A percentile compares a stretch with the other conserved stretches of the same genome.
Conservation (phyloP, 2,113 vertebrate genomes). For the Leptobrachium ailaonicum region DNA sequence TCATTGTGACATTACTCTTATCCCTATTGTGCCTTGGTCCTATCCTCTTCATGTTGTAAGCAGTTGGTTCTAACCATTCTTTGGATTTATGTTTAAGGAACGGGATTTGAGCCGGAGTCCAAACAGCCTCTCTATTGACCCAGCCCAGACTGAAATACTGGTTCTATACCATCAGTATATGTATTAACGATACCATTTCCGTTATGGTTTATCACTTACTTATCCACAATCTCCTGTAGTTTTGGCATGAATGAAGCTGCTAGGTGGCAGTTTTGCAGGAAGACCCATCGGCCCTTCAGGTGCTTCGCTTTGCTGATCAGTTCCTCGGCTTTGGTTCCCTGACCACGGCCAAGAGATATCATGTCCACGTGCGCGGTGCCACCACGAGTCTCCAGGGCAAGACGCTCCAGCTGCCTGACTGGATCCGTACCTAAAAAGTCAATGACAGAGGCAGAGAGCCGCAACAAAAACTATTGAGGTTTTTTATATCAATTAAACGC, state of each 20-base stretch:
- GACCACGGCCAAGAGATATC: slow-evolving; percentile 62
- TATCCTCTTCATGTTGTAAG: too few relatives aligned
- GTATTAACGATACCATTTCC: not conserved
- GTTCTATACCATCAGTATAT: too few relatives aligned
- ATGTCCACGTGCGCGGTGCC: slow-evolving; percentile 53
- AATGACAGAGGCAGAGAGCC: not conserved
- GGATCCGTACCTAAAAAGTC: slow-evolving; percentile 55
- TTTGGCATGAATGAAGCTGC: slow-evolving; percentile 61
- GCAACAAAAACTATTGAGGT: not conserved
- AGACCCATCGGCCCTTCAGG: slow-evolving; percentile 57
- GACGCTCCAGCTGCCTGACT: slow-evolving; percentile 51
- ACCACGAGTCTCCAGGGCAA: slow-evolving; percentile 60
- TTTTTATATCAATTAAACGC: too few relatives aligned
- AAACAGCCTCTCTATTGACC: too few relatives aligned
- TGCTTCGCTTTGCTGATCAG: slow-evolving; percentile 53
- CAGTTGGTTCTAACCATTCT: too few relatives aligned
- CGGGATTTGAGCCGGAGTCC: too few relatives aligned
- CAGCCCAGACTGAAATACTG: too few relatives aligned
- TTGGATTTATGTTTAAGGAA: too few relatives aligned
- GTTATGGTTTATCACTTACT: slow-evolving; percentile 50
- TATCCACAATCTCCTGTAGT: slow-evolving; percentile 58
- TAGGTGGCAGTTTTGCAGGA: slow-evolving; percentile 67
- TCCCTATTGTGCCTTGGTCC: too few relatives aligned
- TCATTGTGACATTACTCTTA: too few relatives aligned
- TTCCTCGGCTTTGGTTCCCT: slow-evolving; percentile 58